These are phyloP conservation scores for Hololepta plana DNA, from an alignment of 2,888 invertebrate species.

Conservation along the genomic window DNA sequence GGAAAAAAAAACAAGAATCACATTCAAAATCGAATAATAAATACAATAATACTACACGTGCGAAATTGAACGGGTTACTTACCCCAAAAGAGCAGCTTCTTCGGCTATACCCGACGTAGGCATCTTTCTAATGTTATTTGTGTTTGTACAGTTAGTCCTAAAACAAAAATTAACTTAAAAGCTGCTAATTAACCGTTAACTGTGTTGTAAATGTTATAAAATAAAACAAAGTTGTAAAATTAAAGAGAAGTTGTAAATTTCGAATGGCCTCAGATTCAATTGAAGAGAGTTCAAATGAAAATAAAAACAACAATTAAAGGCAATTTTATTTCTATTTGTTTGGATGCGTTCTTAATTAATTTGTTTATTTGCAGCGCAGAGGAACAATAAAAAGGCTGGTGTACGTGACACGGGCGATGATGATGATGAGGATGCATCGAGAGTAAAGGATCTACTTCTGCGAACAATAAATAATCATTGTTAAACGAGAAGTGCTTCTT, in stretches of 20 bases:
- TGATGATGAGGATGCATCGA: too few relatives aligned
- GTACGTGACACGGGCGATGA: too few relatives aligned
- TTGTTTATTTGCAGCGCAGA: conserved; percentile 2
- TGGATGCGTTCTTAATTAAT: background rate
- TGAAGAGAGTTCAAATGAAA: too few relatives aligned
- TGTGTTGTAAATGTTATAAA: background rate
- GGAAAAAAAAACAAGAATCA: too few relatives aligned
- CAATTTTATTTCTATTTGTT: conserved; percentile 1
- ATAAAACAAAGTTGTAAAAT: background rate
- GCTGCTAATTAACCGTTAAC: background rate
- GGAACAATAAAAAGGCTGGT: too few relatives aligned
- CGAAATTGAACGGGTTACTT: too few relatives aligned
- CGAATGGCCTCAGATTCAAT: background rate
- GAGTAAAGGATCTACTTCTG: too few relatives aligned
- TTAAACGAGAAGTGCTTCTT: too few relatives aligned
- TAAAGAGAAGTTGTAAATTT: background rate
- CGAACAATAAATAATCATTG: too few relatives aligned
- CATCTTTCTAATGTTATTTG: conserved; percentile 37
- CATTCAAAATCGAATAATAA: too few relatives aligned
- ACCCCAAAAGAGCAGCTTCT: conserved; percentile 79
- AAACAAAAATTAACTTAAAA: conserved; percentile 14
- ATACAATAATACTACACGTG: too few relatives aligned
- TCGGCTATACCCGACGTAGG: conserved; percentile 54
- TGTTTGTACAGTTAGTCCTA: conserved; percentile 25
- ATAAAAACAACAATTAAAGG: too few relatives aligned